Evolutionary conservation across 2,113 vertebrate genomes (phyloP).

Genomic region (Nothobranchius furzeri): DNA sequence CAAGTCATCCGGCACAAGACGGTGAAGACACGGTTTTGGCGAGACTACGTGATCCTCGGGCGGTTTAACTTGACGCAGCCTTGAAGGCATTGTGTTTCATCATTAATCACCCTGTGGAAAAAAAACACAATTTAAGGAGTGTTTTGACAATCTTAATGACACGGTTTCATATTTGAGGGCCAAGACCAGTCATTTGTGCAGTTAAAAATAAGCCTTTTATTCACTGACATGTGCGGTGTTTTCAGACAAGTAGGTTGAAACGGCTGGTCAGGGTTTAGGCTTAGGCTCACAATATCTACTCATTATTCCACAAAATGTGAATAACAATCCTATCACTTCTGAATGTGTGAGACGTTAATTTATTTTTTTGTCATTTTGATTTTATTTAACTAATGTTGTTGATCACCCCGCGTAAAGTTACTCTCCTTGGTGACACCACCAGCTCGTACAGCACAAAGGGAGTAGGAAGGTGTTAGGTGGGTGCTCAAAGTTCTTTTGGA

Average conservation of each 20-base stretch:
- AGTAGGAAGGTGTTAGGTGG: slow-evolving; percentile 17
- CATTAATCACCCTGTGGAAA: slow-evolving; percentile 56
- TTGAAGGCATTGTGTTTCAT: slow-evolving; percentile 45
- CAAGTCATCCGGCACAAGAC: slow-evolving; percentile 49
- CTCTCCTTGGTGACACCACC: slow-evolving; percentile 16
- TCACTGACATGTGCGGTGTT: slow-evolving; percentile 8
- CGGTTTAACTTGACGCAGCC: slow-evolving; percentile 43
- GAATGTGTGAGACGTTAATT: background rate
- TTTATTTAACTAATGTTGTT: slow-evolving; percentile 22
- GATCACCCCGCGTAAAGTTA: background rate
- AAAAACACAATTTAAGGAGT: slow-evolving; percentile 45
- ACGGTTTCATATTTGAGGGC: slow-evolving; percentile 47
- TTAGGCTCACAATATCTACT: slow-evolving; percentile 18
- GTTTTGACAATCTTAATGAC: slow-evolving; percentile 56
- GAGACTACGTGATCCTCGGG: slow-evolving; percentile 46
- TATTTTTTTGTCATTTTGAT: slow-evolving; percentile 22
- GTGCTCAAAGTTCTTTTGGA: slow-evolving; percentile 23
- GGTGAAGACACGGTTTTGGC: slow-evolving; percentile 54
- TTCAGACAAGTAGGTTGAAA: slow-evolving; percentile 26
- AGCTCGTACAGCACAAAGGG: slow-evolving; percentile 8
- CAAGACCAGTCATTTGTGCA: slow-evolving; percentile 36
- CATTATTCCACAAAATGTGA: slow-evolving; percentile 24
- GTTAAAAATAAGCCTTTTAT: slow-evolving; percentile 37
- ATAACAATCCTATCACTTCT: slow-evolving; percentile 21
- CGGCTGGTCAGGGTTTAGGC: slow-evolving; percentile 6